phyloP scores from a whole-genome alignment of 2,888 invertebrate species.

The Clivina fossor region DNA sequence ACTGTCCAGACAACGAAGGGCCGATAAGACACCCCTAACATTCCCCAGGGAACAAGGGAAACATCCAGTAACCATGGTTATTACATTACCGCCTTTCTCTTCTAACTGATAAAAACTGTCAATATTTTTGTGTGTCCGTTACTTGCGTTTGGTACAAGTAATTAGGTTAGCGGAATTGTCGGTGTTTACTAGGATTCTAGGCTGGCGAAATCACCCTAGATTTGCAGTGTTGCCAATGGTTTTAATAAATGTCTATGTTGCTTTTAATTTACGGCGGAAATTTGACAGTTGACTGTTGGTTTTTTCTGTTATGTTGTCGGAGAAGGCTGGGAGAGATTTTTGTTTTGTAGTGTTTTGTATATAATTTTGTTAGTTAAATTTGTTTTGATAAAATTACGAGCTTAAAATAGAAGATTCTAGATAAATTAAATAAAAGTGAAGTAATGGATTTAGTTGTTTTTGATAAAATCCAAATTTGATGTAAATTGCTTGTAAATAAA shows the following conservation, averaged over 20 bases:
- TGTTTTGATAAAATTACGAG: too few species aligned
- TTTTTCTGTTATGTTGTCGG: conserved; percentile 5
- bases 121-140: conserved; percentile 26
- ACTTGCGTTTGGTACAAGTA: conserved; percentile 9
- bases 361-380: conserved; percentile 11
- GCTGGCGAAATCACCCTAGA: too few species aligned
- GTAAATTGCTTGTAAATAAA: too few species aligned
- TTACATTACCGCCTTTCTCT: conserved; percentile 21
- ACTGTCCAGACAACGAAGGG: conserved; percentile 5
- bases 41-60: conserved; percentile 13
- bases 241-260: conserved; percentile 25
- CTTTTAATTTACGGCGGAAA: conserved; percentile 14
- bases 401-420: too few species aligned
- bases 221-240: conserved; percentile 1
- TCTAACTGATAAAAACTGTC: conserved; percentile 31
- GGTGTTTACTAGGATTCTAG: neutral
- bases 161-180: conserved; percentile 20
- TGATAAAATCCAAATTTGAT: too few species aligned
- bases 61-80: conserved; percentile 19
- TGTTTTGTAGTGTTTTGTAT: conserved; percentile 11
- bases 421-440: too few species aligned
- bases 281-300: too few species aligned
- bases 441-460: conserved; percentile 1
- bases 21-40: conserved; percentile 21
- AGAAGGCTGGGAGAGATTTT: conserved; percentile 3